Evolutionary conservation across 2,113 vertebrate genomes (phyloP).

Genomic region (Ia io): DNA sequence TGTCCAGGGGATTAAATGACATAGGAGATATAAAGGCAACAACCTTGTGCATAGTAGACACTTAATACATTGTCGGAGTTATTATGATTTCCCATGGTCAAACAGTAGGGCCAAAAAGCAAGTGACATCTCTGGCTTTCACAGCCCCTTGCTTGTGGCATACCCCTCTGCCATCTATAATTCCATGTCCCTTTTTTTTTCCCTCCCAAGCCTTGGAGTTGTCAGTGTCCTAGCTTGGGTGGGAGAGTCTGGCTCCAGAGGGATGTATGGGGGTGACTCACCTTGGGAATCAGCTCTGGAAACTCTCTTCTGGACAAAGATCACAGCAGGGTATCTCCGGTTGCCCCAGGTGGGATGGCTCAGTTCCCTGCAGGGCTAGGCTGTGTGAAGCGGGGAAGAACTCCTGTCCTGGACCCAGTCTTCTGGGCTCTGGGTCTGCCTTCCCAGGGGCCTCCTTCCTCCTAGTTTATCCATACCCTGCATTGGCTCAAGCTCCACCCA

Average conservation of each 20-base stretch:
- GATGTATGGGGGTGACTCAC: neutral
- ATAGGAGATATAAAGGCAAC: neutral
- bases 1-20: neutral
- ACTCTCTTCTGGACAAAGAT: neutral
- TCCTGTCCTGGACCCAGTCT: neutral
- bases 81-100: neutral
- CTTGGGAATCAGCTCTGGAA: neutral
- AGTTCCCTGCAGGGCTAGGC: neutral
- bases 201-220: neutral
- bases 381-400: neutral
- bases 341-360: neutral
- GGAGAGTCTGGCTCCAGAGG: neutral
- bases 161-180: neutral
- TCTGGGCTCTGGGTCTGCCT: neutral
- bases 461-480: neutral
- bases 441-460: neutral
- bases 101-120: neutral
- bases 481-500: neutral
- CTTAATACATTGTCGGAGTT: neutral
- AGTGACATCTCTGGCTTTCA: neutral
- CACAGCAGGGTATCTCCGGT: neutral
- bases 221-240: neutral
- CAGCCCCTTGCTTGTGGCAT: neutral
- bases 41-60: neutral
- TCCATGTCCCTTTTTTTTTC: neutral